Conservation (phyloP, 2,888 invertebrate genomes). For the Branchipolynoe longqiensis region DNA sequence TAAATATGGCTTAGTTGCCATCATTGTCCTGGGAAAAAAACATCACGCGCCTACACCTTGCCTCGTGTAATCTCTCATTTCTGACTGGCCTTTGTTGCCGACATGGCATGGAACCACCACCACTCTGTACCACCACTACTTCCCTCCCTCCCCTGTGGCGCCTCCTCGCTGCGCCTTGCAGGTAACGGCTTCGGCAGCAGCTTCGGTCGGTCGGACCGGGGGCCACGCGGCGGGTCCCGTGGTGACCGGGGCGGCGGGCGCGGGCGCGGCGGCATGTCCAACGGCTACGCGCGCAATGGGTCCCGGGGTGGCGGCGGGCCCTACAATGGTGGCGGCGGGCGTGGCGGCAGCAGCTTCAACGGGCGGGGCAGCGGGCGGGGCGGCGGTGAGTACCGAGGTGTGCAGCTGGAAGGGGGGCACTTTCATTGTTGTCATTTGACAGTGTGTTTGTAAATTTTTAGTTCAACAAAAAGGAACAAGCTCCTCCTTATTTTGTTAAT, state of each 20-base stretch:
- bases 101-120: not conserved
- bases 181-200: slow-evolving; percentile 39
- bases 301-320: slow-evolving; percentile 68
- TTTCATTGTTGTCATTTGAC: too few relatives aligned
- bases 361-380: slow-evolving; percentile 43
- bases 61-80: too few relatives aligned
- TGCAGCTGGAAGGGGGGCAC: too few relatives aligned
- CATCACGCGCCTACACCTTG: too few relatives aligned
- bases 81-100: too few relatives aligned
- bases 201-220: slow-evolving; percentile 49
- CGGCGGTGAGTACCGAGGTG: slow-evolving; percentile 14
- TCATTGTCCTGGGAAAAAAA: too few relatives aligned
- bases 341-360: slow-evolving; percentile 58
- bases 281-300: slow-evolving; percentile 63
- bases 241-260: slow-evolving; percentile 65
- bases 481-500: too few relatives aligned
- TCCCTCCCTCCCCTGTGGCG: not conserved
- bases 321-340: slow-evolving; percentile 37
- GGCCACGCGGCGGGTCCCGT: slow-evolving; percentile 47
- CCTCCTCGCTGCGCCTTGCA: not conserved
- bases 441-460: too few relatives aligned
- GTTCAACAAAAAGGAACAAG: too few relatives aligned
- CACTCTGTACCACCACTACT: not conserved
- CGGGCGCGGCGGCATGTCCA: slow-evolving; percentile 59
- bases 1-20: too few relatives aligned